Evolutionary conservation across 2,797 vertebrate genomes (phyloP).

Genomic region (Mus minutoides): DNA sequence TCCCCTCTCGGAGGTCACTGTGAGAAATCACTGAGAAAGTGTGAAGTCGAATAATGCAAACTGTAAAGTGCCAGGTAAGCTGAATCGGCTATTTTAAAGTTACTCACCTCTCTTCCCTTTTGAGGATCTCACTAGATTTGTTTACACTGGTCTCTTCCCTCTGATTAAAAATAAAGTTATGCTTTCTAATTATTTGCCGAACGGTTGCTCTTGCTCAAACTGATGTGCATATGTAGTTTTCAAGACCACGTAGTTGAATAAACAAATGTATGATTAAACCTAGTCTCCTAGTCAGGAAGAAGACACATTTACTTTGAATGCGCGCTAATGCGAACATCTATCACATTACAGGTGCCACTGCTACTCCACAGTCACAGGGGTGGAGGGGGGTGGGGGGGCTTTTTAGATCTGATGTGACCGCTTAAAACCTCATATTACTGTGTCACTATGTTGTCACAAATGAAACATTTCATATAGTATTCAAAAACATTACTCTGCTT

Average conservation of each 20-base stretch:
- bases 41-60: neutral
- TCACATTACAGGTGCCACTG: neutral
- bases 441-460: neutral
- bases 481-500: conserved; percentile 3
- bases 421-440: conserved; percentile 24
- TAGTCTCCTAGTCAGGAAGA: neutral
- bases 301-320: neutral
- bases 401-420: neutral
- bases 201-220: conserved; percentile 13
- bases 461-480: neutral
- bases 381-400: neutral
- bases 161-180: conserved; percentile 26
- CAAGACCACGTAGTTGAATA: neutral
- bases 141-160: neutral
- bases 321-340: conserved; percentile 9
- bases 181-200: conserved; percentile 12
- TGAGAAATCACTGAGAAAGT: conserved; percentile 15
- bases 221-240: neutral
- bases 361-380: neutral
- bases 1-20: neutral
- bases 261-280: neutral
- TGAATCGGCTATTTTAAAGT: neutral
- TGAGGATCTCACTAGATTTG: neutral
- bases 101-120: neutral
- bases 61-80: neutral